Base-by-base conservation (phyloP, 1,140 invertebrate genomes). In the Anagrus nilaparvatae region DNA sequence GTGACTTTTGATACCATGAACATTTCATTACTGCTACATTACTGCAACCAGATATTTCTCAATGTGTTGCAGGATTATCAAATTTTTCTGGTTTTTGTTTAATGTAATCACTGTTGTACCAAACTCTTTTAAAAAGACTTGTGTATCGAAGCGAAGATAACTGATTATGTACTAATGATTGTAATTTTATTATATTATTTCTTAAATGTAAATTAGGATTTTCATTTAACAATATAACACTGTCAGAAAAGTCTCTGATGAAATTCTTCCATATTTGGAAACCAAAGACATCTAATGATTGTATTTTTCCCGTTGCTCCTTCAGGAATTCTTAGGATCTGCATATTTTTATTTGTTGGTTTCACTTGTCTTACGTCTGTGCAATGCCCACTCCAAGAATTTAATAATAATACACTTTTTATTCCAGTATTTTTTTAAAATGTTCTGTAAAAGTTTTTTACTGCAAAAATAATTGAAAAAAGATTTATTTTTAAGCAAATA, bases 161-260 rank as follows among this genome's bases (percentile, higher is more conserved):
- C 38, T 51, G 42, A 43, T 50, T 47, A 40, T 50, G 43, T 32
- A 20, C 27, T 14, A 46, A 20, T 3, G 44, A 50, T 34, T 50
- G 48, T 7, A 46, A 18, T 24, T 46, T 49, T n/a, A 46, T 46
- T 13, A 44, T 46, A 43, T 49, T 46, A 37, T 49, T 45, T 32
- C 25, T 29, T 46, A 23, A n/a, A 44, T 29, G 39, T 45, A 16
- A 8, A 36, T 13, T 9, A 45, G 27, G 10, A 44, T 23, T n/a
- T 38, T 37, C 17, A 4, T 44, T n/a, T n/a, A n/a, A n/a, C n/a
- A n/a, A n/a, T n/a, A n/a, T n/a, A n/a, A n/a, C n/a, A n/a, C n/a
- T n/a, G 23, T 46, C 38, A 13, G 44, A 50, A 41, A 44, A 46
- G 18, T 44, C 33, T 31, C 32, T 20, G 1, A 46, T 40, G 21